Evolutionary conservation across 2,113 vertebrate species (phyloP).

Genomic region (Petrocephalus microphthalmus): DNA sequence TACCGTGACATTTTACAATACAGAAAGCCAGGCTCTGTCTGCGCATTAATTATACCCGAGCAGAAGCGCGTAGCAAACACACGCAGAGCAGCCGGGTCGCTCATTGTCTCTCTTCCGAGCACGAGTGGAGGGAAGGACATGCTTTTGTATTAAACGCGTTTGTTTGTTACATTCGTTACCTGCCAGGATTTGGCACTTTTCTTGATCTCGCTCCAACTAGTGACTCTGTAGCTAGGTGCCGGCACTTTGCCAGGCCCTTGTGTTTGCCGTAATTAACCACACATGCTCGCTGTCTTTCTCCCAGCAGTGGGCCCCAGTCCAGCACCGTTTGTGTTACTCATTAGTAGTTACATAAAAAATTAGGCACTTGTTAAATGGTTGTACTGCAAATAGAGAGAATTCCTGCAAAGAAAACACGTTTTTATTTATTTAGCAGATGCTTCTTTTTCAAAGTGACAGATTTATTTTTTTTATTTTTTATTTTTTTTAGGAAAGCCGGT

Average conservation of each 20-base stretch:
- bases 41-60: constrained; percentile 10
- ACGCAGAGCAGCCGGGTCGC: not conserved
- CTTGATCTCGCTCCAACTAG: not conserved
- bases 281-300: not conserved
- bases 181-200: not conserved
- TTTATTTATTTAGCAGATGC: not conserved
- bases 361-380: not conserved
- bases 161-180: not conserved
- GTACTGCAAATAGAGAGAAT: not conserved
- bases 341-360: not conserved
- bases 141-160: not conserved
- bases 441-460: too few species aligned
- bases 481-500: too few species aligned
- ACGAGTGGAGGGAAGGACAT: not conserved
- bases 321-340: not conserved
- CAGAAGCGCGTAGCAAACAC: not conserved
- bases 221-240: not conserved
- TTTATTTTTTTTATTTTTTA: too few species aligned
- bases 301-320: not conserved
- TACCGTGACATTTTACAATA: constrained; percentile 16
- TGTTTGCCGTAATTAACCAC: not conserved
- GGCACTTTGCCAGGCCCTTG: not conserved
- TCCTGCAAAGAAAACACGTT: not conserved
- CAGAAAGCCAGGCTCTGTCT: not conserved
- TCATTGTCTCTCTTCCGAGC: not conserved